Conservation (phyloP, 2,888 invertebrate species). For the Acanthacorydalis orientalis region DNA sequence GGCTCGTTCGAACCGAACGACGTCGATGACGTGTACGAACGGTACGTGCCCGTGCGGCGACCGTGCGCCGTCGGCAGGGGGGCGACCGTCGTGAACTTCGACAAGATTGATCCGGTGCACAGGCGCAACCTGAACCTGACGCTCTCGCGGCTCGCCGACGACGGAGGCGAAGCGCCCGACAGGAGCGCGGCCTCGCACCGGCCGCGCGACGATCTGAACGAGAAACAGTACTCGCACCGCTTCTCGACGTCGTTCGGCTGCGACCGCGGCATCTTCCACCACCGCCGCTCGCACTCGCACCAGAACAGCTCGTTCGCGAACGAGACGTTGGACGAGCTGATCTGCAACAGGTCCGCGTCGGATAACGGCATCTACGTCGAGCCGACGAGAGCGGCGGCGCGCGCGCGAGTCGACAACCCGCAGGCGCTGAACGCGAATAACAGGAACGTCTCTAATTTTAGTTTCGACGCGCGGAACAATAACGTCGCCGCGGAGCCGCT, state of each 20-base stretch:
- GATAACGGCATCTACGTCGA: neutral
- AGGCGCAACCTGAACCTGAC: neutral
- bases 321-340: slow-evolving; percentile 1
- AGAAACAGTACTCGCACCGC: slow-evolving; percentile 5
- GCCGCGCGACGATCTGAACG: neutral
- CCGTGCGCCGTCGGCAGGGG: neutral
- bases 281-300: slow-evolving; percentile 6
- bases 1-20: neutral
- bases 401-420: neutral
- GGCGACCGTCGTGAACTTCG: neutral
- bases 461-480: slow-evolving; percentile 4
- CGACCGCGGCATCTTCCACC: slow-evolving; percentile 4
- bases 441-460: neutral
- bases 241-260: slow-evolving; percentile 4
- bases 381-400: slow-evolving; percentile 4
- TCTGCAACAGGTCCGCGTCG: slow-evolving; percentile 2
- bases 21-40: neutral
- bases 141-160: slow-evolving; percentile 1
- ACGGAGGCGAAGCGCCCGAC: neutral
- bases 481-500: slow-evolving; percentile 7
- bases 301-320: slow-evolving; percentile 5
- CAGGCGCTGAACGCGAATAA: slow-evolving; percentile 1
- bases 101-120: slow-evolving; percentile 4
- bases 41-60: no score
- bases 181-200: neutral